phyloP scores from a whole-genome alignment of 1,140 invertebrate species.

The Eciton burchellii region DNA sequence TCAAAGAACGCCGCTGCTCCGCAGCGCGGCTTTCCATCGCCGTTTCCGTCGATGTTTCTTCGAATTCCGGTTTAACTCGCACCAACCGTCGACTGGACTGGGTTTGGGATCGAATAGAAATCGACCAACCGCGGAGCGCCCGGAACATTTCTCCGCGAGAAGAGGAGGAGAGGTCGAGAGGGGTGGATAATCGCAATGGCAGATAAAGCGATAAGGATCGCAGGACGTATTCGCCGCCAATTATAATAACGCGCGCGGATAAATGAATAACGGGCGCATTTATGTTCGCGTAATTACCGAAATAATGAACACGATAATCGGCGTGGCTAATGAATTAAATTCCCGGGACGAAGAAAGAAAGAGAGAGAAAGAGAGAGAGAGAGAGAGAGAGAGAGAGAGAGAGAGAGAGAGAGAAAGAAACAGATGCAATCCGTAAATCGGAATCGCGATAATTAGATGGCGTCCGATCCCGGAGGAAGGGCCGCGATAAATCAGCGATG shows the following conservation, averaged over 20 bases:
- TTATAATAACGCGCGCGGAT: slow-evolving; percentile 67
- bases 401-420: too few species aligned
- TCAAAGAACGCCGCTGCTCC: too few species aligned
- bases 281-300: slow-evolving; percentile 70
- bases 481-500: slow-evolving; percentile 44
- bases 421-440: slow-evolving; percentile 71
- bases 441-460: slow-evolving; percentile 70
- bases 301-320: slow-evolving; percentile 67
- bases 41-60: not conserved
- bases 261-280: slow-evolving; percentile 68
- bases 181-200: slow-evolving; percentile 31
- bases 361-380: too few species aligned
- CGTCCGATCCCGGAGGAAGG: slow-evolving; percentile 47
- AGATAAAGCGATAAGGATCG: slow-evolving; percentile 40
- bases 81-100: not conserved
- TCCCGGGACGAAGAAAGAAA: too few species aligned
- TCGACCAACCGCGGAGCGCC: too few species aligned
- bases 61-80: not conserved
- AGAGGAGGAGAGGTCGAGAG: too few species aligned
- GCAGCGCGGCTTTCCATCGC: too few species aligned
- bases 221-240: slow-evolving; percentile 60
- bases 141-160: not conserved
- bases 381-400: too few species aligned
- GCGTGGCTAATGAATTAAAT: slow-evolving; percentile 68
- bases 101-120: not conserved